Percentiles rank a stretch among this genome's conserved stretches.
phyloP scores from a whole-genome alignment of 1,140 invertebrate species.

The Gryon sp. region DNA sequence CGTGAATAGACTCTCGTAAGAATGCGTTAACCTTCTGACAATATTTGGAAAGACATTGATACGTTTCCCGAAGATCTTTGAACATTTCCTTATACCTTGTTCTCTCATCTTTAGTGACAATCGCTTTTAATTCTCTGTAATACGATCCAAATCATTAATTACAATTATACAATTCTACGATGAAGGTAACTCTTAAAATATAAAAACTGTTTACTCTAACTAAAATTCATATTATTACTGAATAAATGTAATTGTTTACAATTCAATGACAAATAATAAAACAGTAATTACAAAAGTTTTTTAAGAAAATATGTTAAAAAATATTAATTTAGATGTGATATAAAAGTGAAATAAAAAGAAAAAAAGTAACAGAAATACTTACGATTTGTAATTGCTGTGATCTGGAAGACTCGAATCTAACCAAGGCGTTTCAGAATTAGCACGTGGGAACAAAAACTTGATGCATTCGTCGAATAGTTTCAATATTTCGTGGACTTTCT shows the following conservation, averaged over 20 bases:
- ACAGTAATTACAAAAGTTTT: too few species aligned
- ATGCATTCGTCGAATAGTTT: constrained; percentile 5
- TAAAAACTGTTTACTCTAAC: too few species aligned
- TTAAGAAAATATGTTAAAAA: too few species aligned
- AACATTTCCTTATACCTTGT: constrained; percentile 29
- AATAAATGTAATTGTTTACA: too few species aligned
- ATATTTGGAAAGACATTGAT: constrained; percentile 41
- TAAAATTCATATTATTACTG: too few species aligned
- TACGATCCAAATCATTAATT: neutral
- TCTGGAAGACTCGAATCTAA: constrained; percentile 16
- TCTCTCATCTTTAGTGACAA: constrained; percentile 22
- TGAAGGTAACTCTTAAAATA: too few species aligned
- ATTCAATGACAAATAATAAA: too few species aligned
- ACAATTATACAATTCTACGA: neutral
- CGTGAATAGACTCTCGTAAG: constrained; percentile 12
- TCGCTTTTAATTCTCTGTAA: constrained; percentile 27
- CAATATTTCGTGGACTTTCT: constrained; percentile 14
- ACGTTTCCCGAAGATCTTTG: constrained; percentile 16
- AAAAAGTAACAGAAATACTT: constrained; percentile 1
- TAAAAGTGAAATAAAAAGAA: neutral
- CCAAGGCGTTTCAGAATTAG: constrained; percentile 19
- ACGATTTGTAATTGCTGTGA: constrained; percentile 36
- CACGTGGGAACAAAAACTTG: constrained; percentile 12
- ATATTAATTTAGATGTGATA: too few species aligned
- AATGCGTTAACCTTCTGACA: constrained; percentile 34